Percentiles rank a stretch among this genome's conserved stretches.
These are phyloP conservation scores for Turdus rufiventris DNA, from an alignment of 2,113 vertebrate genomes.

Conservation along the genomic window DNA sequence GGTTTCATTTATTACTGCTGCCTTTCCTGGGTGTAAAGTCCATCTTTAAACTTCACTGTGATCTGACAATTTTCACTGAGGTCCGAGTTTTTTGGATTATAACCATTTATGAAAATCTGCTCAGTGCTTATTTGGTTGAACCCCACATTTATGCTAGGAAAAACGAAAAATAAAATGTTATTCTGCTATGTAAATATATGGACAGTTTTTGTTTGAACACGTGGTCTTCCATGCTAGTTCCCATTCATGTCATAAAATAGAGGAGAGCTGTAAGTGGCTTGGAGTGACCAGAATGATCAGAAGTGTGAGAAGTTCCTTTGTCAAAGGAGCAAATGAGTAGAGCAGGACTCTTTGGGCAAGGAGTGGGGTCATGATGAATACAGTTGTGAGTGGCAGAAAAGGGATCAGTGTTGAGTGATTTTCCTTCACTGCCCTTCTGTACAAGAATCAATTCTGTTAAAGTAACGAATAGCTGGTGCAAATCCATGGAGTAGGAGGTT, in stretches of 20 bases:
- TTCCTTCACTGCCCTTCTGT: background rate
- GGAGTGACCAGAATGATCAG: background rate
- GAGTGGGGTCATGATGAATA: background rate
- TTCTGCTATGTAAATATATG: background rate
- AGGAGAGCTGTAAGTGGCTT: background rate
- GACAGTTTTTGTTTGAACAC: background rate
- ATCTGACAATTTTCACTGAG: background rate
- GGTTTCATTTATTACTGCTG: background rate
- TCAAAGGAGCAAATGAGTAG: background rate
- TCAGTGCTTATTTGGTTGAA: background rate
- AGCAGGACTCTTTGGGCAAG: background rate
- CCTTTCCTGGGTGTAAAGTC: slow-evolving; percentile 7
- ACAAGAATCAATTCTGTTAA: background rate
- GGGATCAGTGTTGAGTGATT: background rate
- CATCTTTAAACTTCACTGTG: background rate
- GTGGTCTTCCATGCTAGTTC: background rate
- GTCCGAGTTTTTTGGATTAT: background rate
- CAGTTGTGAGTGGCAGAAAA: background rate
- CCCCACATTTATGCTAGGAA: background rate
- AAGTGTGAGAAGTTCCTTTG: background rate
- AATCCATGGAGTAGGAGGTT: background rate
- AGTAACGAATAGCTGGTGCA: background rate
- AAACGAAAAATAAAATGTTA: background rate
- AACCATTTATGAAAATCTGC: background rate
- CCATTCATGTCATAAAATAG: background rate